Percentiles rank a stretch among this genome's conserved stretches.
phyloP scores from a whole-genome alignment of 2,797 vertebrate genomes.

The Gambusia yucatana region DNA sequence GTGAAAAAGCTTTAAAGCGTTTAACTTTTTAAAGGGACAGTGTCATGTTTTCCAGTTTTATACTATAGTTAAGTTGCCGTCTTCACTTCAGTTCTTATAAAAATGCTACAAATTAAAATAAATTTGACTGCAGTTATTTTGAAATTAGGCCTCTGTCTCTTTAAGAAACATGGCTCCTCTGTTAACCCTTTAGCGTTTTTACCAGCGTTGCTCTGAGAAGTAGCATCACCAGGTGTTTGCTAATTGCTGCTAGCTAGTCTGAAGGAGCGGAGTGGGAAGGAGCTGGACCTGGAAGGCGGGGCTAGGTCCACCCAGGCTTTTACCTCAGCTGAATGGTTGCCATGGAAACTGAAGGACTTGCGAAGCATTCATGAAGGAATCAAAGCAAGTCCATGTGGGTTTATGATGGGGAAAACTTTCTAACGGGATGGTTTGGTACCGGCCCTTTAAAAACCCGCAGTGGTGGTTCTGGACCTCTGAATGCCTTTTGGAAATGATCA shows the following conservation, averaged over 20 bases:
- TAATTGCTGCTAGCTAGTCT: not conserved
- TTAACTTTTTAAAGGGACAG: not conserved
- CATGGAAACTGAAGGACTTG: not conserved
- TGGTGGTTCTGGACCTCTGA: too few species aligned
- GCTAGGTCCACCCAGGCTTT: not conserved
- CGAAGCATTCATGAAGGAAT: not conserved
- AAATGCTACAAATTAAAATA: not conserved
- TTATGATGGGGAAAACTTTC: too few species aligned
- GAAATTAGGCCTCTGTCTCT: not conserved
- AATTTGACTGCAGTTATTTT: not conserved
- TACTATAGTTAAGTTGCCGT: not conserved
- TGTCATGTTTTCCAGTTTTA: too few species aligned
- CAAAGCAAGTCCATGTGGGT: not conserved
- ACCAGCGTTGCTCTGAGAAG: not conserved
- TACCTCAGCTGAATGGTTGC: not conserved
- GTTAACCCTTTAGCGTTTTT: not conserved
- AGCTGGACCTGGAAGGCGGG: not conserved
- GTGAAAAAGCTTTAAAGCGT: conserved; percentile 29
- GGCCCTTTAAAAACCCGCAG: not conserved
- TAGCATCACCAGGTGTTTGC: not conserved
- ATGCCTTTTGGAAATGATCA: too few species aligned
- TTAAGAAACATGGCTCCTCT: not conserved
- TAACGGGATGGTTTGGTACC: not conserved
- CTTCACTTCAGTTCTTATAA: not conserved
- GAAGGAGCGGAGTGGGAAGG: not conserved